A percentile compares a stretch with the other conserved stretches of the same genome.
phyloP scores from a whole-genome alignment of 1,140 invertebrate species.

The Helicoverpa armigera region DNA sequence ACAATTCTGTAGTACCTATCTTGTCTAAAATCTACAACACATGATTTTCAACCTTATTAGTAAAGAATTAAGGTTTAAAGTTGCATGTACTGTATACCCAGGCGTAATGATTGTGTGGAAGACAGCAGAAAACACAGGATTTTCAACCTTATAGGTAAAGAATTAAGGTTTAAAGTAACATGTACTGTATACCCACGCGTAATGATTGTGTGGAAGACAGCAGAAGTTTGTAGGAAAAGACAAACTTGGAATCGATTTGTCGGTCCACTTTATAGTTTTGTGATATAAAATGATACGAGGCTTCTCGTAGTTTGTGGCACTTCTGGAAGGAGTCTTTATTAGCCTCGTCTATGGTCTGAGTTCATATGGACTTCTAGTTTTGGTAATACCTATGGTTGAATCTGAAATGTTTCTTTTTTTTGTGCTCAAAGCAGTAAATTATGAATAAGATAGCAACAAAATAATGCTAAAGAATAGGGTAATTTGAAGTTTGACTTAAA shows the following conservation, averaged over 20 bases:
- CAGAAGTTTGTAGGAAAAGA: constrained; percentile 25
- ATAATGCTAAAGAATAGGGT: too few species aligned
- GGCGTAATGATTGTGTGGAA: background rate
- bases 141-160: background rate
- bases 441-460: too few species aligned
- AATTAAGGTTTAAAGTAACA: background rate
- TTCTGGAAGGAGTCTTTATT: too few species aligned
- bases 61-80: background rate
- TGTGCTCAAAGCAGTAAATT: too few species aligned
- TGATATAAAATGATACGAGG: constrained; percentile 23
- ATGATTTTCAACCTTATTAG: background rate
- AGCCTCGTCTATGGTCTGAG: too few species aligned
- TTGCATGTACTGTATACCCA: background rate
- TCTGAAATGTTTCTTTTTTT: too few species aligned
- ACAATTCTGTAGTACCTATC: background rate
- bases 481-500: too few species aligned
- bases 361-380: too few species aligned
- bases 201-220: constrained; percentile 6
- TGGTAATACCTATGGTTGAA: too few species aligned
- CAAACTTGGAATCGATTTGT: constrained; percentile 47
- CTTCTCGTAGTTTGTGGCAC: background rate
- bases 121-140: background rate
- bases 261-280: constrained; percentile 25
- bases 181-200: background rate
- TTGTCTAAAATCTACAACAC: too few species aligned